Evolutionary conservation across 2,888 invertebrate species (phyloP), one percentile per base, ranked within the genome.

Genomic region (Onthophagus sagittarius): DNA sequence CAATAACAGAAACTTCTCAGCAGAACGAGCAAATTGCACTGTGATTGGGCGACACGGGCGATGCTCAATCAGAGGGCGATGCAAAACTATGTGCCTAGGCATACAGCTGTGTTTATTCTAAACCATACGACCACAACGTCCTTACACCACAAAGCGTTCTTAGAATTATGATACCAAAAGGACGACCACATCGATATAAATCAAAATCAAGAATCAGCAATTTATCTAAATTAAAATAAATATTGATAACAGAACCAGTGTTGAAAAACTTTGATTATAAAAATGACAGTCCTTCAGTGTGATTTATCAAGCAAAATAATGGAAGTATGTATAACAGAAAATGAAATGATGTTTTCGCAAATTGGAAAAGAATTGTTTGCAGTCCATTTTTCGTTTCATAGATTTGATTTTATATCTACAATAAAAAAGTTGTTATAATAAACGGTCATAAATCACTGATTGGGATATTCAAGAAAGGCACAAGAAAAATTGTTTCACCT

Each of bases 241-340:
- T 79, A 13, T 69, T 79, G 15, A 74, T 73, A 70, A 75, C 73
- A 75, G 78, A 79, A 63, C 79, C 80, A 5, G 72, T 77, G 2
- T 71, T 81, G 53, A 69, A 63, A 63, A 75, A 75, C 72, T 82
- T 79, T 77, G 76, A 81, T 75, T 73, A 75, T 6, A 78, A 77
- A n/a, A 73, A 76, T 32, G 74, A 73, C 23, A 76, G 83, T 31
- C 77, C 77, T 53, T 77, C 84, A 72, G 80, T 82, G 73, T 23
- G 23, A 23, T 23, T 1, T 3, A 23, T 23, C 23, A 23, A 23
- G 23, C 3, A 23, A 23, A 23, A 3, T 1, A 23, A 2, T 23
- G 23, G 23, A 23, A 23, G 23, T 23, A 23, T 23, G 77, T 81
- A 82, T 4, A 83, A 82, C 23, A 71, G 81, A 71, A 62, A 14